Conservation (phyloP, 1,140 invertebrate genomes). For the Antheraea pernyi region DNA sequence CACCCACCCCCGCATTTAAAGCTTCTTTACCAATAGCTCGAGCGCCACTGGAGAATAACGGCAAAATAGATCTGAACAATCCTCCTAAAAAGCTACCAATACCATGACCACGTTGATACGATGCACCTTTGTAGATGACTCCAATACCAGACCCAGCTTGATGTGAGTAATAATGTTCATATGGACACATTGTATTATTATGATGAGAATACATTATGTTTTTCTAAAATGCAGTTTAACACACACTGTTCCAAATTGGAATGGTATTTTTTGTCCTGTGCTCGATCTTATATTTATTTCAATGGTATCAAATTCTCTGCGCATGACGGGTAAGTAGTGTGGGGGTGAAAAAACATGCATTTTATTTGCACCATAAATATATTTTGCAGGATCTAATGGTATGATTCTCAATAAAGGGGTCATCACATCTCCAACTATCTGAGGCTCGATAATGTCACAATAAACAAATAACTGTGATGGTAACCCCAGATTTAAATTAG, state of each 20-base stretch:
- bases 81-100: too few relatives aligned
- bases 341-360: constrained; percentile 40
- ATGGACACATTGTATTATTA: too few relatives aligned
- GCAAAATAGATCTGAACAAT: too few relatives aligned
- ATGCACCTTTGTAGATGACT: too few relatives aligned
- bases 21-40: too few relatives aligned
- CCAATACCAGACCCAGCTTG: too few relatives aligned
- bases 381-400: constrained; percentile 23
- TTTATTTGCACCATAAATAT: constrained; percentile 35
- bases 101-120: too few relatives aligned
- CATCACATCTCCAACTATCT: constrained; percentile 49
- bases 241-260: constrained; percentile 47
- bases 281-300: constrained; percentile 48
- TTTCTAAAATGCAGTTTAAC: constrained; percentile 35
- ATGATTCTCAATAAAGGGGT: constrained; percentile 42
- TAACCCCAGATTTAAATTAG: constrained; percentile 35
- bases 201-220: too few relatives aligned
- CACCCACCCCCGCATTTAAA: too few relatives aligned
- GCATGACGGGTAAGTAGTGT: constrained; percentile 38
- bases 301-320: constrained; percentile 42
- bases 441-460: constrained; percentile 46
- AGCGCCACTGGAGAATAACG: too few relatives aligned
- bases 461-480: constrained; percentile 50
- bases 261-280: constrained; percentile 43
- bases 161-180: too few relatives aligned